Percentiles rank a stretch among this genome's conserved stretches.
These are phyloP conservation scores for Euphydryas editha DNA, from an alignment of 2,888 invertebrate genomes.

Conservation along the genomic window DNA sequence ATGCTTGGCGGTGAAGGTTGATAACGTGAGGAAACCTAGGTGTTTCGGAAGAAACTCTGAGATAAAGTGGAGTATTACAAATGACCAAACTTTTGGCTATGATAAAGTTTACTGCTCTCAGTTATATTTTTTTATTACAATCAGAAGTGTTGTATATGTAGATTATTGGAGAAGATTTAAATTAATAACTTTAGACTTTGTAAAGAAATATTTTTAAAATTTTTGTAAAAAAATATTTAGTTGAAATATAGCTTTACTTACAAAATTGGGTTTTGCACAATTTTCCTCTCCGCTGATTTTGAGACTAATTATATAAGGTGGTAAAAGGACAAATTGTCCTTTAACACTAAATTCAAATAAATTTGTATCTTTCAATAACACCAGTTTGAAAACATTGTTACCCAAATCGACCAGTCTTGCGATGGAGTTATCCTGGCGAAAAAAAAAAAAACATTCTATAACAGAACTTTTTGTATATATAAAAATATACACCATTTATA, in stretches of 20 bases:
- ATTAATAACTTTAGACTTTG: too few species aligned
- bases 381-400: constrained; percentile 5
- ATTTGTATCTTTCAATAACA: constrained; percentile 2
- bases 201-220: not conserved
- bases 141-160: too few species aligned
- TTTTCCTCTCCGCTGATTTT: constrained; percentile 1
- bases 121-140: too few species aligned
- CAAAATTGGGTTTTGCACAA: constrained; percentile 3
- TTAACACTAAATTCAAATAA: not conserved
- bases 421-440: not conserved
- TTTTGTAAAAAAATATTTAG: not conserved
- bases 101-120: too few species aligned
- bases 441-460: not conserved
- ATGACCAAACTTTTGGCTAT: too few species aligned
- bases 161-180: too few species aligned
- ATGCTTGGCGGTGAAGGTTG: too few species aligned
- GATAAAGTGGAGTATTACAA: too few species aligned
- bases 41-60: too few species aligned
- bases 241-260: not conserved
- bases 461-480: too few species aligned
- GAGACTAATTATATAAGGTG: not conserved
- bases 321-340: constrained; percentile 5
- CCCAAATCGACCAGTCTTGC: not conserved
- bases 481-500: too few species aligned
- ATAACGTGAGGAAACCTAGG: too few species aligned